phyloP scores from a whole-genome alignment of 2,113 vertebrate species.

The Potamarius usumacintae region DNA sequence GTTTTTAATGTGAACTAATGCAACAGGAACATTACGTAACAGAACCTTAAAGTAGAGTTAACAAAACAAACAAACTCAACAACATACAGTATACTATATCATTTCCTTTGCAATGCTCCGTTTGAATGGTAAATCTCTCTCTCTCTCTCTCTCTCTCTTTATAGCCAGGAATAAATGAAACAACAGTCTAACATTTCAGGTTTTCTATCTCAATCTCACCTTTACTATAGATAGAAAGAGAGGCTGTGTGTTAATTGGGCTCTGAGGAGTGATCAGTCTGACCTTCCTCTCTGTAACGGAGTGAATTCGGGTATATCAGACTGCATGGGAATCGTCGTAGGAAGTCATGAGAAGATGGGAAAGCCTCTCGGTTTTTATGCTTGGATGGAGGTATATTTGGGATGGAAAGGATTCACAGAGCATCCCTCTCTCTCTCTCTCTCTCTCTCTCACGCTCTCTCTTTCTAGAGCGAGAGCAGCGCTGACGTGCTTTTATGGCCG shows the following conservation, averaged over 20 bases:
- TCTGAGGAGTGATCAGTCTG: slow-evolving; percentile 13
- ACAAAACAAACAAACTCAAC: not conserved
- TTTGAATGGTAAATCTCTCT: not conserved
- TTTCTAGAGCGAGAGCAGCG: slow-evolving; percentile 76
- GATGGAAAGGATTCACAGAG: slow-evolving; percentile 57
- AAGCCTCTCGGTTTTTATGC: not conserved
- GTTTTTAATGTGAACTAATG: not conserved
- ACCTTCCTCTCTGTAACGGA: slow-evolving; percentile 9
- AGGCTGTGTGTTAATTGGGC: slow-evolving; percentile 35
- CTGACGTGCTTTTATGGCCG: slow-evolving; percentile 86
- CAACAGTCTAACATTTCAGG: not conserved
- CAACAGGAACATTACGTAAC: not conserved
- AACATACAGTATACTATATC: not conserved
- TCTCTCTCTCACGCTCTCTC: slow-evolving; percentile 40
- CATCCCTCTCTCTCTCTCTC: slow-evolving; percentile 56
- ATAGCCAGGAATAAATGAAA: not conserved
- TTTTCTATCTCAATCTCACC: not conserved
- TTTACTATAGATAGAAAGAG: slow-evolving; percentile 1
- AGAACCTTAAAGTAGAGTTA: not conserved
- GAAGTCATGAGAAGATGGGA: slow-evolving; percentile 13
- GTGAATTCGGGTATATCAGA: slow-evolving; percentile 17
- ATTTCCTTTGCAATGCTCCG: not conserved
- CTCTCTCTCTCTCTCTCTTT: not conserved
- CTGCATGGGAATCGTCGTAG: slow-evolving; percentile 6
- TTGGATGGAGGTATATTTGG: not conserved